Percentiles rank a stretch among this genome's conserved stretches.
Conservation (phyloP, 1,140 invertebrate genomes). For the Cyclargus thomasi region DNA sequence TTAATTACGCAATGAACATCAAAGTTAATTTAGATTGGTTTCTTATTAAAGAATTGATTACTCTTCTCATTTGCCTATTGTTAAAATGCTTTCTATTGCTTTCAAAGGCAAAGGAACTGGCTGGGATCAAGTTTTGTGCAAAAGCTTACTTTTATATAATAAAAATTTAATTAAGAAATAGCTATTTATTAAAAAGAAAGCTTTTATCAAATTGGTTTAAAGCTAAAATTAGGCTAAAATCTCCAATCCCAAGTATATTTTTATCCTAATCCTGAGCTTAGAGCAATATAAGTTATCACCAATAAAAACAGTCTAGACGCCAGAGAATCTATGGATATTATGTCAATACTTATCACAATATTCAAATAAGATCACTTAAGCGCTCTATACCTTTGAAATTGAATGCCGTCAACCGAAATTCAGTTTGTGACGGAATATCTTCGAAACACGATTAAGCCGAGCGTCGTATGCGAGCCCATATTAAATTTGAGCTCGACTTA, state of each 20-base stretch:
- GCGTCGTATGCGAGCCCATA: neutral
- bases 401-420: neutral
- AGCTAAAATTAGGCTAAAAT: neutral
- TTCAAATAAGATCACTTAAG: neutral
- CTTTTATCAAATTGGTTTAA: neutral
- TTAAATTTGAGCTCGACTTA: neutral
- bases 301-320: neutral
- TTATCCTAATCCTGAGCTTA: neutral
- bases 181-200: no score
- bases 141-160: neutral
- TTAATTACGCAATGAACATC: neutral
- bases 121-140: neutral
- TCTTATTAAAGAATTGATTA: neutral
- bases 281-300: neutral
- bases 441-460: neutral
- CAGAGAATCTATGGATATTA: neutral
- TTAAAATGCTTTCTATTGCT: neutral
- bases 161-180: neutral
- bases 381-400: neutral
- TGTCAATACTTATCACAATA: neutral
- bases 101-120: neutral
- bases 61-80: neutral
- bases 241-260: neutral
- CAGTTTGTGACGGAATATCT: neutral
- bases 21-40: neutral